A percentile compares a stretch with the other conserved stretches of the same genome.
These are phyloP conservation scores for Bembecia ichneumoniformis DNA, from an alignment of 2,888 invertebrate species.

Conservation along the genomic window DNA sequence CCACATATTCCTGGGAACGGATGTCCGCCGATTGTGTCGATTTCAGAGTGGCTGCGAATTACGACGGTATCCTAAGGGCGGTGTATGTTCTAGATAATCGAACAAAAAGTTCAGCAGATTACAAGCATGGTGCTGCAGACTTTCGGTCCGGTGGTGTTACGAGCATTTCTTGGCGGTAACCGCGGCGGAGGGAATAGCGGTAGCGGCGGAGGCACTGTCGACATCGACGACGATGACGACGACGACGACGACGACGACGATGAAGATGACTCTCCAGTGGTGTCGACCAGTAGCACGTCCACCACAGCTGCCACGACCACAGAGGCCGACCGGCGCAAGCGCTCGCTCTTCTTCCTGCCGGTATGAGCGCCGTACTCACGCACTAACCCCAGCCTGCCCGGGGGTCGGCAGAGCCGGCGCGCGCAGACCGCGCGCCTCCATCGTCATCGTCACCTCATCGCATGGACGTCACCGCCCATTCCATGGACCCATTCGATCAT, in stretches of 20 bases:
- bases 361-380: conserved; percentile 32
- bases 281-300: conserved; percentile 18
- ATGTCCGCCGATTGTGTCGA: conserved; percentile 7
- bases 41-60: conserved; percentile 6
- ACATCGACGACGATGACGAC: conserved; percentile 68
- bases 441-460: conserved; percentile 23
- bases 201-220: conserved; percentile 48
- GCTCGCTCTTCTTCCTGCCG: conserved; percentile 51
- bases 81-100: conserved; percentile 77
- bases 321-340: conserved; percentile 25
- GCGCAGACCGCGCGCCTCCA: conserved; percentile 47
- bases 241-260: conserved; percentile 74
- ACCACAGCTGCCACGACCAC: conserved; percentile 11
- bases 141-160: conserved; percentile 81
- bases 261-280: conserved; percentile 57
- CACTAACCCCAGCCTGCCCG: conserved; percentile 61
- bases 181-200: conserved; percentile 51
- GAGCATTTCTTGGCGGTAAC: conserved; percentile 70
- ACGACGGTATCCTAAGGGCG: conserved; percentile 33
- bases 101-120: conserved; percentile 83
- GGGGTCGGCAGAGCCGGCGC: conserved; percentile 56
- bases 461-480: conserved; percentile 8
- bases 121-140: conserved; percentile 80
- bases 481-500: conserved; percentile 28
- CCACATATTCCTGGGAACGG: conserved; percentile 3